A percentile compares a stretch with the other conserved stretches of the same genome.
phyloP scores from a whole-genome alignment of 2,113 vertebrate species.

The Xiphias gladius region DNA sequence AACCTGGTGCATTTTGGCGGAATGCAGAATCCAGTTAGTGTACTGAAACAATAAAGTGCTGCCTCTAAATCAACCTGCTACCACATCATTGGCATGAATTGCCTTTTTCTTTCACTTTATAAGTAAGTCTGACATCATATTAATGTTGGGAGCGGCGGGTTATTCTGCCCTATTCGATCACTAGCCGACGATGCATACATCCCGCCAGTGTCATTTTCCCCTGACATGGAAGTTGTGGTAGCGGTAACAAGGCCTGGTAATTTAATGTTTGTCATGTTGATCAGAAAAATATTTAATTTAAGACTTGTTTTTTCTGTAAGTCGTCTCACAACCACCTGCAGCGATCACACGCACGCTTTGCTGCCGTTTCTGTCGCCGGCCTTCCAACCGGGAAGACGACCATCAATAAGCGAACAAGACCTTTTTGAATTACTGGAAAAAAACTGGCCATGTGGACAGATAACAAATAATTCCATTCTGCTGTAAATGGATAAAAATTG shows the following conservation, averaged over 20 bases:
- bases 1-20: neutral
- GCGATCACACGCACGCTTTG: neutral
- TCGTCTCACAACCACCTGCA: too few relatives aligned
- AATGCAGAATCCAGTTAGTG: too few relatives aligned
- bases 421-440: neutral
- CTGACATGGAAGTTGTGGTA: too few relatives aligned
- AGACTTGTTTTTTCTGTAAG: too few relatives aligned
- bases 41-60: too few relatives aligned
- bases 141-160: neutral
- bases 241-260: too few relatives aligned
- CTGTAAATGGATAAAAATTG: neutral
- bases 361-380: too few relatives aligned
- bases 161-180: neutral
- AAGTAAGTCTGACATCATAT: neutral
- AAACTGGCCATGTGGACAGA: neutral
- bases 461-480: neutral
- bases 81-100: too few relatives aligned
- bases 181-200: too few relatives aligned
- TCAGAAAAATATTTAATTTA: neutral
- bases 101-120: neutral
- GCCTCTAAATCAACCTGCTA: neutral
- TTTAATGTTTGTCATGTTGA: neutral
- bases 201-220: too few relatives aligned
- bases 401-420: neutral
- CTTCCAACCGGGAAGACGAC: neutral